Conservation (phyloP, 2,113 vertebrate species). For the Lamprotornis superbus region DNA sequence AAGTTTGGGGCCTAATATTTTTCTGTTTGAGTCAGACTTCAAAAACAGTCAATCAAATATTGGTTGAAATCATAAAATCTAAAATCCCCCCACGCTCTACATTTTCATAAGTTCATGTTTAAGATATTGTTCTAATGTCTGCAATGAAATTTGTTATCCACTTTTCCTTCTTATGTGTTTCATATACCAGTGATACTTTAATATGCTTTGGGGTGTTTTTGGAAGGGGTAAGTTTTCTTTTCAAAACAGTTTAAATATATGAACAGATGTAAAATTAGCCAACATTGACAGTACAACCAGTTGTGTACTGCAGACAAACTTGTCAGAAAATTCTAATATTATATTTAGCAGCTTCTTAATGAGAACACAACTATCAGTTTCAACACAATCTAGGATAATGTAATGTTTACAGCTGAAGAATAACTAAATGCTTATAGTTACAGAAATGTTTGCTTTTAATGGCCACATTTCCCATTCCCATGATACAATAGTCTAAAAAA, state of each 20-base stretch:
- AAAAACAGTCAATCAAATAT: neutral
- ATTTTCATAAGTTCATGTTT: neutral
- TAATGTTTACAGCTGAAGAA: constrained; percentile 16
- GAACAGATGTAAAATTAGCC: constrained; percentile 40
- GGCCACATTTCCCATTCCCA: neutral
- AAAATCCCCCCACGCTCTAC: neutral
- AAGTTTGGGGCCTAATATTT: neutral
- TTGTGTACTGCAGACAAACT: neutral
- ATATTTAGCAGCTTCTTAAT: constrained; percentile 23
- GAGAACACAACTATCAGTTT: neutral
- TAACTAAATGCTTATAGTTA: neutral
- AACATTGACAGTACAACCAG: neutral
- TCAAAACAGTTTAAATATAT: neutral
- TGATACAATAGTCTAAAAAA: neutral
- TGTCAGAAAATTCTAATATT: neutral
- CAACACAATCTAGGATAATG: neutral
- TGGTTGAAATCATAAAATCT: neutral
- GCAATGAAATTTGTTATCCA: neutral
- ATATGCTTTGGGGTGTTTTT: neutral
- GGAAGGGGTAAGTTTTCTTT: constrained; percentile 6
- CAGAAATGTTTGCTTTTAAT: neutral
- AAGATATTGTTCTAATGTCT: neutral
- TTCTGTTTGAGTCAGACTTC: neutral
- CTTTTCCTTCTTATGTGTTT: neutral
- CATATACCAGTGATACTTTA: neutral